Percentiles rank a stretch among this genome's conserved stretches.
Evolutionary conservation across 2,888 invertebrate genomes (phyloP).

Genomic region (Cheilosia impressa): DNA sequence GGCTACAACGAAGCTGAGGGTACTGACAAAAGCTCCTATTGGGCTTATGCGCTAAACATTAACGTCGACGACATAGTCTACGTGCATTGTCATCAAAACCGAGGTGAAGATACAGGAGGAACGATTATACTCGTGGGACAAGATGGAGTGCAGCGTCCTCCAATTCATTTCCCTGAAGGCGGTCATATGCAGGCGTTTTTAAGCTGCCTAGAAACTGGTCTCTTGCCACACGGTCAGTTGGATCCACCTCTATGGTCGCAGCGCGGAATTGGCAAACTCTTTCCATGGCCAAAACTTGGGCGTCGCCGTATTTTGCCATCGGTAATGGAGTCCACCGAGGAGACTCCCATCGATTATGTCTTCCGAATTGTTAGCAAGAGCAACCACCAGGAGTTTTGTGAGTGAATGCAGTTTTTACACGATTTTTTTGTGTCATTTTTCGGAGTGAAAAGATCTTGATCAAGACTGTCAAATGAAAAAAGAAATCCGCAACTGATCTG

Average conservation of each 20-base stretch:
- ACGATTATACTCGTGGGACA: slow-evolving; percentile 96
- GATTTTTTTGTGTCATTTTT: too few relatives aligned
- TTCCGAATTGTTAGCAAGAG: slow-evolving; percentile 94
- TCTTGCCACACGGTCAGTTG: slow-evolving; percentile 94
- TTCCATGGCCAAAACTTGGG: slow-evolving; percentile 86
- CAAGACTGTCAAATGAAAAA: too few relatives aligned
- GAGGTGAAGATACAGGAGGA: slow-evolving; percentile 90
- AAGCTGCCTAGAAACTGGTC: slow-evolving; percentile 93
- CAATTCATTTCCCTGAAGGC: slow-evolving; percentile 95
- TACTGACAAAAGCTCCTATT: slow-evolving; percentile 91
- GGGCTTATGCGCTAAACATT: slow-evolving; percentile 96
- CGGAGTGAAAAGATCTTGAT: too few relatives aligned
- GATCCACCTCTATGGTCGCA: slow-evolving; percentile 98
- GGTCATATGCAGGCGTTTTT: slow-evolving; percentile 96
- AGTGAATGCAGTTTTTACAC: slow-evolving; percentile 77
- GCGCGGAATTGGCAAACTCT: slow-evolving; percentile 89
- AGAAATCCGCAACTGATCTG: too few relatives aligned
- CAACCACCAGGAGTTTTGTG: slow-evolving; percentile 89
- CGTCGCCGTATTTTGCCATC: slow-evolving; percentile 88
- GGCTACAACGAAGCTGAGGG: slow-evolving; percentile 89
- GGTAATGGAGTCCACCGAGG: slow-evolving; percentile 86
- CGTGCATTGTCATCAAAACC: slow-evolving; percentile 96
- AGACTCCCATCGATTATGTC: slow-evolving; percentile 90
- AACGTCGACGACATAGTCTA: slow-evolving; percentile 97
- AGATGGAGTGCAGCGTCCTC: slow-evolving; percentile 96